A percentile compares a stretch with the other conserved stretches of the same genome.
Evolutionary conservation across 1,140 invertebrate genomes (phyloP).

Genomic region (Trypoxylus dichotomus): DNA sequence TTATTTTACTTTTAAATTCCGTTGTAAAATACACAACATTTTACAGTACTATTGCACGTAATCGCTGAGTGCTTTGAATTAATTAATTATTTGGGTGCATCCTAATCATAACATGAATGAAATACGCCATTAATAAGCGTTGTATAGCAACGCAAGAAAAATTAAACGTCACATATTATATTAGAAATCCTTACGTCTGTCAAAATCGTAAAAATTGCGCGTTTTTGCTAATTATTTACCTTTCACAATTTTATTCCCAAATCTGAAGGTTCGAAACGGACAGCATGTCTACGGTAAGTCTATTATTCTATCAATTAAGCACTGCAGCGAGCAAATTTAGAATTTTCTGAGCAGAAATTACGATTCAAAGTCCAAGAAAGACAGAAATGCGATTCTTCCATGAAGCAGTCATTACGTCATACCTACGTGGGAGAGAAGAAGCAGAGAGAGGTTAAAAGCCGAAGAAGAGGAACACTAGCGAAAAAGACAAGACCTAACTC

Average conservation of each 20-base stretch:
- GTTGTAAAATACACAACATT: too few species aligned
- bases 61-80: too few species aligned
- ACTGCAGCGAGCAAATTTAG: background rate
- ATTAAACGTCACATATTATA: background rate
- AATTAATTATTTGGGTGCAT: too few species aligned
- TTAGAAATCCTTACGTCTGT: background rate
- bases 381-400: background rate
- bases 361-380: background rate
- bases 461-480: background rate
- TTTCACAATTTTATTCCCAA: too few species aligned
- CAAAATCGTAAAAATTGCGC: background rate
- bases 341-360: background rate
- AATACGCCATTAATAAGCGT: too few species aligned
- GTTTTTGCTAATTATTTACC: background rate
- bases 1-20: too few species aligned
- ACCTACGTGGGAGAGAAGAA: background rate
- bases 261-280: too few species aligned
- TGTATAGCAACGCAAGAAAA: background rate
- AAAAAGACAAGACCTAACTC: background rate
- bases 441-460: background rate
- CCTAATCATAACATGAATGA: too few species aligned
- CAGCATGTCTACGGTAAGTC: constrained; percentile 10
- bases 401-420: background rate
- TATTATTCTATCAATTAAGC: too few species aligned
- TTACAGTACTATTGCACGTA: too few species aligned